These are phyloP conservation scores for Eupithecia tripunctaria DNA, from an alignment of 2,888 invertebrate genomes.

Conservation along the genomic window DNA sequence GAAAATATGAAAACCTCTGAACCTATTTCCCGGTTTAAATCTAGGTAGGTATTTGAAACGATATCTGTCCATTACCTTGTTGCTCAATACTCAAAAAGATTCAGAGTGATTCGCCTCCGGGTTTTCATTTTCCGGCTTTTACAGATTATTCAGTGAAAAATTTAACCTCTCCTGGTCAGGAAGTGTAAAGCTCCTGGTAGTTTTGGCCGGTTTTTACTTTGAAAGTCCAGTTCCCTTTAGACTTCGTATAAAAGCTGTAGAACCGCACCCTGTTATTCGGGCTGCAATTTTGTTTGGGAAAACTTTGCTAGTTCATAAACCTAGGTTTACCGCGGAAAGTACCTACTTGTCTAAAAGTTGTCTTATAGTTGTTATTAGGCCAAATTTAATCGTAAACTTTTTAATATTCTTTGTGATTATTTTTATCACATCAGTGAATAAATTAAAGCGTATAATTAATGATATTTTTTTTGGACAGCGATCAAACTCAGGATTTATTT, in stretches of 20 bases:
- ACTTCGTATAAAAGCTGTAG: background rate
- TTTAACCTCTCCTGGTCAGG: background rate
- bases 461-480: no score
- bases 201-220: slow-evolving; percentile 3
- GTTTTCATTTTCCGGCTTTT: slow-evolving; percentile 5
- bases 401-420: background rate
- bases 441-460: no score
- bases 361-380: background rate
- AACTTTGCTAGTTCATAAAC: background rate
- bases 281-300: background rate
- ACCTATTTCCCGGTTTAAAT: background rate
- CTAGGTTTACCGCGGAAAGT: background rate
- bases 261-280: background rate
- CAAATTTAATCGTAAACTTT: background rate
- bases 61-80: slow-evolving; percentile 1
- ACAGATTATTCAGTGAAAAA: slow-evolving; percentile 6
- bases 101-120: background rate
- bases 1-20: background rate
- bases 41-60: background rate
- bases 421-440: no score
- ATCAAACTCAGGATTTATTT: no score
- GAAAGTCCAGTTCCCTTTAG: background rate
- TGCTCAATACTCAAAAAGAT: slow-evolving; percentile 8
- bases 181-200: slow-evolving; percentile 1
- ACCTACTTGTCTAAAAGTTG: background rate